phyloP scores from a whole-genome alignment of 2,797 vertebrate genomes.

The Gymnoscopelus braueri region DNA sequence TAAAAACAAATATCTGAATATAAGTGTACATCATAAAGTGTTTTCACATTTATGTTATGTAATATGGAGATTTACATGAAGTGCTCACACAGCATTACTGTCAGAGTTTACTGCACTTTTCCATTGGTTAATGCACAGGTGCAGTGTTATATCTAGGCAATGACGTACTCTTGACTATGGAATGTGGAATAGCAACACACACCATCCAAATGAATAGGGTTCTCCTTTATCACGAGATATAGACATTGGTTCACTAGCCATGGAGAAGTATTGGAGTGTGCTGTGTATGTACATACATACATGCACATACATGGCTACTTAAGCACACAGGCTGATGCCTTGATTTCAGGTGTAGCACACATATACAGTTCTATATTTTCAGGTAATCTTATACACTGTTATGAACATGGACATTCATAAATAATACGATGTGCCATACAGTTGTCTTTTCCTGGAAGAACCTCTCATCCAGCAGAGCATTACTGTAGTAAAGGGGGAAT shows the following conservation, averaged over 20 bases:
- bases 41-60: too few species aligned
- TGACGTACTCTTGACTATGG: not conserved
- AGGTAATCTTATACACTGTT: slow-evolving; percentile 31
- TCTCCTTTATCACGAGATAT: not conserved
- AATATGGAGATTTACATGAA: too few species aligned
- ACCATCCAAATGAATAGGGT: not conserved
- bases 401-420: slow-evolving; percentile 40
- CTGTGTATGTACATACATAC: not conserved
- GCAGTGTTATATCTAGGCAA: not conserved
- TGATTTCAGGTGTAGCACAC: slow-evolving; percentile 22
- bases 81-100: too few species aligned
- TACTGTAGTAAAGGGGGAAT: not conserved
- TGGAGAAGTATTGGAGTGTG: not conserved
- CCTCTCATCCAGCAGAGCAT: not conserved
- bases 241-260: not conserved
- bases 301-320: not conserved
- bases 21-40: too few species aligned
- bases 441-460: slow-evolving; percentile 13
- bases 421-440: slow-evolving; percentile 42
- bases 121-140: not conserved
- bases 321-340: not conserved
- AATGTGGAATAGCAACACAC: too few species aligned
- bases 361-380: slow-evolving; percentile 39
- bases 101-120: too few species aligned
- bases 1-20: too few species aligned